These are phyloP conservation scores for Nemotelus pantherinus DNA, from an alignment of 2,888 invertebrate species.

Conservation along the genomic window DNA sequence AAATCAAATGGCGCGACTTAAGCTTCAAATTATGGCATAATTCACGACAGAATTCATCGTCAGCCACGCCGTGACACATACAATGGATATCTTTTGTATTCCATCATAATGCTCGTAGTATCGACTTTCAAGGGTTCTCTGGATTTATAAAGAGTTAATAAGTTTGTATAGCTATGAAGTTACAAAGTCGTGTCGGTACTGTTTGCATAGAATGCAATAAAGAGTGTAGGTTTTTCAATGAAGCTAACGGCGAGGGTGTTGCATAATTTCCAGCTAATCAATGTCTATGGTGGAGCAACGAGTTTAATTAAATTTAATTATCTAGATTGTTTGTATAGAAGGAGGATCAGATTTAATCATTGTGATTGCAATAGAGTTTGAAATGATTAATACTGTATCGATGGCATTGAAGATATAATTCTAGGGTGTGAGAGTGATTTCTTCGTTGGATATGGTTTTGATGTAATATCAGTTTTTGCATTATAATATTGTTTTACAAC, in stretches of 20 bases:
- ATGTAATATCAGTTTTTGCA: too few relatives aligned
- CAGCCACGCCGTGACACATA: background rate
- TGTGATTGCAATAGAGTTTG: too few relatives aligned
- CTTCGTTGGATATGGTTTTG: too few relatives aligned
- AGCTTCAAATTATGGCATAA: conserved; percentile 20
- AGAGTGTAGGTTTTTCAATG: conserved; percentile 1
- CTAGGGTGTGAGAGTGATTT: too few relatives aligned
- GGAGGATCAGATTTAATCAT: background rate
- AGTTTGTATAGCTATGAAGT: background rate
- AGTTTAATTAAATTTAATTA: conserved; percentile 12
- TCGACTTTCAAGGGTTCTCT: background rate
- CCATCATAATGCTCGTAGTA: conserved; percentile 26
- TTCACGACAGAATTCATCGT: conserved; percentile 34
- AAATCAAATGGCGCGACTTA: conserved; percentile 30
- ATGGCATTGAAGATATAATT: too few relatives aligned
- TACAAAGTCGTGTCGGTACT: background rate
- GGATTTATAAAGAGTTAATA: background rate
- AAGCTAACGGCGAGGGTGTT: background rate
- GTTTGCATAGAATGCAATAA: background rate
- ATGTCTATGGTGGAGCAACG: background rate
- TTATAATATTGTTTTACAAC: too few relatives aligned
- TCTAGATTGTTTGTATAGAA: conserved; percentile 13
- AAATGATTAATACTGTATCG: too few relatives aligned
- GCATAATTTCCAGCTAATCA: background rate
- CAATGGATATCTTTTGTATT: conserved; percentile 26